Evolutionary conservation across 2,113 vertebrate species (phyloP), one percentile per base, ranked within the genome.

Genomic region (Climacteris rufus): DNA sequence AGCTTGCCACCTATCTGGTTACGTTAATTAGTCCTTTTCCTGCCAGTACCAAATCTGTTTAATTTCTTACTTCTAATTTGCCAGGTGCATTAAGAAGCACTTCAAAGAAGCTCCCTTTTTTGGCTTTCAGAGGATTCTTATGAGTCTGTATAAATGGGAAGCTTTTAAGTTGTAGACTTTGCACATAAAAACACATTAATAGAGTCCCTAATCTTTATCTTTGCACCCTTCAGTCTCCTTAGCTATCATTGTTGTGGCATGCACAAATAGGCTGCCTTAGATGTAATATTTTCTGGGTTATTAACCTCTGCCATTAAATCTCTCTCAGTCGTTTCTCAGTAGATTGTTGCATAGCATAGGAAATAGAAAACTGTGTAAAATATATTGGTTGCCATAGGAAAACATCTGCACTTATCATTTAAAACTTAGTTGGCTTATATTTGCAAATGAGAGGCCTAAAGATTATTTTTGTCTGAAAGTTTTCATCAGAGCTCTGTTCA

Each of bases 101-200:
- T 91, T 96, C 75, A 96, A 91, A 96, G 53, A 35, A 49, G 19
- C 39, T 27, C 6, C 54, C 37, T 23, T 17, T 44, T n/a, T 76
- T 20, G 13, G 13, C 30, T 88, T 95, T 96, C 68, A 93, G 79
- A 96, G 27, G 49, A 59, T 63, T 42, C 33, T 94, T 96, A 78
- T 95, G 56, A 93, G 70, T 57, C 31, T 91, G 11, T 79, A 37
- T 85, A 50, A 92, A 78, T 66, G 30, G 39, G n/a, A 79, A 75
- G n/a, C 47, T 87, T 90, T 93, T 86, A 86, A 91, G 68, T 45
- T 59, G 42, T 69, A 90, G 71, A 76, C 50, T 81, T 92, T 71
- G 28, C 69, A 61, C 61, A 80, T 87, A 79, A 91, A 85, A 50
- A 3, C 39, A 57, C 15, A 40, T 70, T 65, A 77, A 35, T 11